Conservation (phyloP, 2,113 vertebrate species). For the Gadus chalcogrammus region DNA sequence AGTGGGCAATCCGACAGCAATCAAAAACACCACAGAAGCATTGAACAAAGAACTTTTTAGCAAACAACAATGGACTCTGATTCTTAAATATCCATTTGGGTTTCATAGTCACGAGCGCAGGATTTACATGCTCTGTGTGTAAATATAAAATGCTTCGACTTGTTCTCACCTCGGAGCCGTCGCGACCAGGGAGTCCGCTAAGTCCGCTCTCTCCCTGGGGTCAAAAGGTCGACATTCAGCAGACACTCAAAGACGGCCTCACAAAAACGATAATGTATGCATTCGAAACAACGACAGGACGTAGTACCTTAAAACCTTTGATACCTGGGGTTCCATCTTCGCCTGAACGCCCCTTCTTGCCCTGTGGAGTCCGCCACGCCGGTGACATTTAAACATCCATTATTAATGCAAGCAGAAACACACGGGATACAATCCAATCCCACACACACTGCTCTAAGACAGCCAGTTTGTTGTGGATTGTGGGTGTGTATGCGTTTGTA, state of each 20-base stretch:
- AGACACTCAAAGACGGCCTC: not conserved
- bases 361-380: constrained; percentile 57
- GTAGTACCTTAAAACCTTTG: constrained; percentile 81
- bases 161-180: constrained; percentile 80
- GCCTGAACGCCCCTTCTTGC: constrained; percentile 84
- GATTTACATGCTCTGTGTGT: not conserved
- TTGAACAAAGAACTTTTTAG: not conserved
- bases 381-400: too few relatives aligned
- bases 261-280: not conserved
- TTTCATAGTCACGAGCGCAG: not conserved
- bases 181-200: constrained; percentile 81
- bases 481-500: not conserved
- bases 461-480: too few relatives aligned
- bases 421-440: too few relatives aligned
- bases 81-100: not conserved
- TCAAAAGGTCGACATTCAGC: constrained; percentile 14
- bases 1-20: not conserved
- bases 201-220: constrained; percentile 80
- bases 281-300: too few relatives aligned
- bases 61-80: not conserved
- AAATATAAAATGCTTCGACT: not conserved
- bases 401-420: too few relatives aligned
- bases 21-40: constrained; percentile 9
- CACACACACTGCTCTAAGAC: too few relatives aligned
- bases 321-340: constrained; percentile 78